Evolutionary conservation across 2,888 invertebrate species (phyloP).

Genomic region (Sycophila texana): DNA sequence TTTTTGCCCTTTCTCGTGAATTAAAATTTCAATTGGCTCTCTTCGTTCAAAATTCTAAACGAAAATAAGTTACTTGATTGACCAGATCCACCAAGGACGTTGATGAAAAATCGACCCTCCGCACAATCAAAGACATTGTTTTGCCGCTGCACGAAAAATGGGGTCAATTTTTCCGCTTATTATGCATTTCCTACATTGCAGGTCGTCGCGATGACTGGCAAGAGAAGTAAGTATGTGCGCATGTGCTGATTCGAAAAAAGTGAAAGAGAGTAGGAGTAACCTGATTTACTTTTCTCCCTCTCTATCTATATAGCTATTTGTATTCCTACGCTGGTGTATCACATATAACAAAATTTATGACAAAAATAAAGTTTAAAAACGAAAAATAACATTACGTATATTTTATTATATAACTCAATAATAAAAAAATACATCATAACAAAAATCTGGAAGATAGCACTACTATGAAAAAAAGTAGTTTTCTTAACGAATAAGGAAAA

Average conservation of each 20-base stretch:
- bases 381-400: slow-evolving; percentile 20
- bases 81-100: no score
- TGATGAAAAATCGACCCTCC: no score
- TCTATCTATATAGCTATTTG: background rate
- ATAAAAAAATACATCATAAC: slow-evolving; percentile 12
- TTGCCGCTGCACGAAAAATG: background rate
- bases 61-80: no score
- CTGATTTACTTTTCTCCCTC: slow-evolving; percentile 1
- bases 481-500: no score
- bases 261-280: background rate
- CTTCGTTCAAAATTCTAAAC: no score
- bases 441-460: slow-evolving; percentile 31
- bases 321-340: no score
- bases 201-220: slow-evolving; percentile 20
- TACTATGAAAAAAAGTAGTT: slow-evolving; percentile 2
- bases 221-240: slow-evolving; percentile 38
- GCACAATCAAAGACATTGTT: background rate
- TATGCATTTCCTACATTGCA: slow-evolving; percentile 44
- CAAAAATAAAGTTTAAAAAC: slow-evolving; percentile 25
- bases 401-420: slow-evolving; percentile 36
- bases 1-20: slow-evolving; percentile 3
- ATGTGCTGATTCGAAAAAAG: slow-evolving; percentile 22
- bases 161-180: slow-evolving; percentile 24
- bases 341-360: slow-evolving; percentile 14
- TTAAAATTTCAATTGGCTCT: slow-evolving; percentile 2